Conservation (phyloP, 2,888 invertebrate genomes). For the Eutolmus rufibarbis region DNA sequence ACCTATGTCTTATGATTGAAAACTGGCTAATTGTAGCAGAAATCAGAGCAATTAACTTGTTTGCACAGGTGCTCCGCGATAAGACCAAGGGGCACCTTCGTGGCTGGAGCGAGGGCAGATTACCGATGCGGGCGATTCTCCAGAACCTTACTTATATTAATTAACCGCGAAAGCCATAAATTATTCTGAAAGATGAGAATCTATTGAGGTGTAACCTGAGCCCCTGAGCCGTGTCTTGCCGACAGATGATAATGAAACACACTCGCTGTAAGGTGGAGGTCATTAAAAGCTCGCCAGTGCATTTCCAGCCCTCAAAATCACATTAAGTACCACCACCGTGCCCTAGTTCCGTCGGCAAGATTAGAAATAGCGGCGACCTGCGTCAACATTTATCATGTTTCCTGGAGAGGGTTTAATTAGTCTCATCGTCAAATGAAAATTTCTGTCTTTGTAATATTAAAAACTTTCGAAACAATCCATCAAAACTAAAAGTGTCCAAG, state of each 20-base stretch:
- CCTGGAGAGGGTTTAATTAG: slow-evolving; percentile 32
- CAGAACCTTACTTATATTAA: slow-evolving; percentile 16
- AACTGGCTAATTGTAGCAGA: slow-evolving; percentile 11
- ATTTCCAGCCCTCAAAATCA: slow-evolving; percentile 18
- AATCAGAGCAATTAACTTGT: not conserved
- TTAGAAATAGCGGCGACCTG: not conserved
- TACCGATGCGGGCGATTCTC: not conserved
- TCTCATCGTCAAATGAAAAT: not conserved
- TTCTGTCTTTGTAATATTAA: slow-evolving; percentile 22
- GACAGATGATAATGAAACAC: slow-evolving; percentile 30
- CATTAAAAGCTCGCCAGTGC: not conserved
- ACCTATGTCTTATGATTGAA: not conserved
- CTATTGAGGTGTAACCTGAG: slow-evolving; percentile 29
- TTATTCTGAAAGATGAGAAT: slow-evolving; percentile 22
- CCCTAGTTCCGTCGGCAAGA: slow-evolving; percentile 1
- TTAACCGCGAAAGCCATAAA: slow-evolving; percentile 35
- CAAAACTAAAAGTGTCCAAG: slow-evolving; percentile 24
- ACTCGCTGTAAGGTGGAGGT: slow-evolving; percentile 5
- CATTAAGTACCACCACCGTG: not conserved
- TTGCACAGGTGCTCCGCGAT: not conserved
- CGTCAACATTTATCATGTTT: not conserved
- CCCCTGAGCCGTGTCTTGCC: not conserved
- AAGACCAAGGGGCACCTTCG: not conserved
- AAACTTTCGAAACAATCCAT: slow-evolving; percentile 26
- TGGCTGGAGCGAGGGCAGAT: not conserved